Conservation (phyloP, 35 echinoderm and acorn worm species). For the Lytechinus variegatus region DNA sequence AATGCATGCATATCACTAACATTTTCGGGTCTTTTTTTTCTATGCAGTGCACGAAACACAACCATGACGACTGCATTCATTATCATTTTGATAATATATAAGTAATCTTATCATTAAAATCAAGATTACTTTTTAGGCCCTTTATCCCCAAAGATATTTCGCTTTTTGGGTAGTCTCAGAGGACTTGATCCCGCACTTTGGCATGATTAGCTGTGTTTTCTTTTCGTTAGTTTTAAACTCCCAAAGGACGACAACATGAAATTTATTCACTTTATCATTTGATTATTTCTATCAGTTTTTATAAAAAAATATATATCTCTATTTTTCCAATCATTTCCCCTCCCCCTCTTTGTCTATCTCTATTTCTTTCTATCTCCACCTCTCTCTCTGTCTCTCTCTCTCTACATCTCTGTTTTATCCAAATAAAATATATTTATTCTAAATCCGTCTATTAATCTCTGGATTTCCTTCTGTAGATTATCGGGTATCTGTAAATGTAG, state of each 20-base stretch:
- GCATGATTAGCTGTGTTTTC: neutral
- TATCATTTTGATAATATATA: neutral
- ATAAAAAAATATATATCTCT: neutral
- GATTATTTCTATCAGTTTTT: no score
- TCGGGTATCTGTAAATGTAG: neutral
- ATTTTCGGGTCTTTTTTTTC: neutral
- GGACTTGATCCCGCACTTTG: neutral
- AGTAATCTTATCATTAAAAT: conserved; percentile 15
- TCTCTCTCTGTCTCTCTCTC: neutral
- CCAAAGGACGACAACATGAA: neutral
- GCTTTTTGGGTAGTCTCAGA: neutral
- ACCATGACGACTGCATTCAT: neutral
- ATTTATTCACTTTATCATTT: neutral
- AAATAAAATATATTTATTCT: neutral
- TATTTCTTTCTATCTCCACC: neutral
- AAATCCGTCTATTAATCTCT: neutral
- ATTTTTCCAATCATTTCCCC: neutral
- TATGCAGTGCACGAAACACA: no score
- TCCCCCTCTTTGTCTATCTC: neutral
- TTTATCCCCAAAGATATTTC: neutral
- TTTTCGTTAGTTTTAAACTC: neutral
- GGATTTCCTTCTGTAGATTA: neutral
- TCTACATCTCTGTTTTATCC: neutral
- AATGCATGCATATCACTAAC: neutral
- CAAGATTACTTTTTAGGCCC: neutral